phyloP scores from a whole-genome alignment of 2,888 invertebrate genomes.

The Acheta domesticus region DNA sequence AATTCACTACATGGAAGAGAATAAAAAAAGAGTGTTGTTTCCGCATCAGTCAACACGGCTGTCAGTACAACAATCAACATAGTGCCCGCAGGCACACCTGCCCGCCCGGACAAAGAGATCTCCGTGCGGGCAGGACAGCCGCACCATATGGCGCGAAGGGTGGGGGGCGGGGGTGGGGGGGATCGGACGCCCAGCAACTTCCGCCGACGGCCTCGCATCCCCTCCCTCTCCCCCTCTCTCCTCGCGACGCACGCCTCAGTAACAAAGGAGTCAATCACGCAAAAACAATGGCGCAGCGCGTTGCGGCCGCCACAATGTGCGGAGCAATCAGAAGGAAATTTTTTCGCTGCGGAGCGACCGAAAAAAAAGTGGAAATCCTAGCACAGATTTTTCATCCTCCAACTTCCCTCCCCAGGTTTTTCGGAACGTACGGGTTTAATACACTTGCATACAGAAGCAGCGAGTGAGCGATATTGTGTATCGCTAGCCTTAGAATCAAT shows the following conservation, averaged over 20 bases:
- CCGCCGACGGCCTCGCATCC: background rate
- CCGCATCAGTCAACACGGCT: too few species aligned
- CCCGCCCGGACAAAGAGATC: too few species aligned
- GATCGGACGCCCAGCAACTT: too few species aligned
- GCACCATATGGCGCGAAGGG: too few species aligned
- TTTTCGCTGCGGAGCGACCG: background rate
- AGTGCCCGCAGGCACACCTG: too few species aligned
- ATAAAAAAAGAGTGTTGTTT: too few species aligned
- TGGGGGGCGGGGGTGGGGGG: too few species aligned
- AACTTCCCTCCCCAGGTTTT: slow-evolving; percentile 1
- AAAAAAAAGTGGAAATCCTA: background rate
- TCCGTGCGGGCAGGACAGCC: too few species aligned
- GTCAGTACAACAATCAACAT: too few species aligned
- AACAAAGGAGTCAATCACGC: slow-evolving; percentile 18
- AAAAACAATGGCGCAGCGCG: background rate
- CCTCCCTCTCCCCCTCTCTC: background rate
- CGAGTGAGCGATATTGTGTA: background rate
- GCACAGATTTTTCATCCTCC: slow-evolving; percentile 1
- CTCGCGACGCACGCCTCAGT: background rate
- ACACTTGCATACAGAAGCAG: background rate
- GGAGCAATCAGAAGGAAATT: background rate
- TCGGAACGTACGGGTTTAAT: background rate
- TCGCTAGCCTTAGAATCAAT: slow-evolving; percentile 18
- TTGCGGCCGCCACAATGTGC: background rate
- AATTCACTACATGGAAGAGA: too few species aligned